These are phyloP conservation scores for Equus przewalskii DNA, from an alignment of 2,113 vertebrate genomes.

Conservation along the genomic window DNA sequence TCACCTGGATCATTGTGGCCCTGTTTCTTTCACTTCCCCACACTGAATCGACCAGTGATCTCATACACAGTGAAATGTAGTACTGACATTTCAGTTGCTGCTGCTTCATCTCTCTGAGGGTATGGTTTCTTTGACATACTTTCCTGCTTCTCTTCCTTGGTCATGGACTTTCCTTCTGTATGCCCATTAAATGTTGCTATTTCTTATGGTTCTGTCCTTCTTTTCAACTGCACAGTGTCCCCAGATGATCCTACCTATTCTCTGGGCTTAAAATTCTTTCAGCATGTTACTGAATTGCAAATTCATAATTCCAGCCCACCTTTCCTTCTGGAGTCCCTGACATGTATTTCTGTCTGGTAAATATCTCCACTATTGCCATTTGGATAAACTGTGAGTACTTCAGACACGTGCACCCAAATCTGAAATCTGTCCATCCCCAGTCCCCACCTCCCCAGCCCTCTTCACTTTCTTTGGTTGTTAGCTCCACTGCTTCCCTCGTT, in stretches of 20 bases:
- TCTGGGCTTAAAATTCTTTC: neutral
- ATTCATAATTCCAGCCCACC: neutral
- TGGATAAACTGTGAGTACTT: neutral
- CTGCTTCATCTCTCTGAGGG: neutral
- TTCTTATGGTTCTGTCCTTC: neutral
- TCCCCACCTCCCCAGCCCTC: neutral
- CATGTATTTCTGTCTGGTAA: neutral
- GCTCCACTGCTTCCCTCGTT: neutral
- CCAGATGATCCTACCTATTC: neutral
- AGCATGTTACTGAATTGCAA: neutral
- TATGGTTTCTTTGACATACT: neutral
- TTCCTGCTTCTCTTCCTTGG: neutral
- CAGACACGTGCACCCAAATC: neutral
- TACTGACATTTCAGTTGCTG: neutral
- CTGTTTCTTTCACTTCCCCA: neutral
- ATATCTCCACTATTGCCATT: neutral
- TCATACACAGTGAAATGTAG: neutral
- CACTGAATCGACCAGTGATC: neutral
- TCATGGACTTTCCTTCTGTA: neutral
- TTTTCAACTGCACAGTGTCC: neutral
- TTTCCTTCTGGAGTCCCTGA: neutral
- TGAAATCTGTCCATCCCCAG: neutral
- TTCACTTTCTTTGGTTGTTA: neutral
- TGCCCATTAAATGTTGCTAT: neutral
- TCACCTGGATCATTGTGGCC: too few species aligned